Evolutionary conservation across 2,113 vertebrate genomes (phyloP).

Genomic region (Nestor notabilis): DNA sequence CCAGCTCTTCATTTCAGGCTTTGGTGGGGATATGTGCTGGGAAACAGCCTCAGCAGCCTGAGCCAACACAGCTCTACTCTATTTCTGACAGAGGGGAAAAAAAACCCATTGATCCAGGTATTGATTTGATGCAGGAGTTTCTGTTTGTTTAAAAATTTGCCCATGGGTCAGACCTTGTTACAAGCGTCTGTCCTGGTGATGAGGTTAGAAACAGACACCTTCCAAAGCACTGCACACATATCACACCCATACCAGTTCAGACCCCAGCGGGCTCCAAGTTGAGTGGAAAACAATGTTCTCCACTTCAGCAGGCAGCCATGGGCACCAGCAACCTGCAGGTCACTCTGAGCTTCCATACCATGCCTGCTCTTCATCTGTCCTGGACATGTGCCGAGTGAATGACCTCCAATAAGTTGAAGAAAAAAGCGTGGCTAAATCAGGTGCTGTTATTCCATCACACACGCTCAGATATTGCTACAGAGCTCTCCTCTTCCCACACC

Average conservation of each 20-base stretch:
- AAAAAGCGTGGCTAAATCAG: not conserved
- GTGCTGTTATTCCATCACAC: not conserved
- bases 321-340: not conserved
- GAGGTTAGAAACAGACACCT: not conserved
- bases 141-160: slow-evolving; percentile 55
- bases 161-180: slow-evolving; percentile 21
- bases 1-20: not conserved
- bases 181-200: not conserved
- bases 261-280: rapidly evolving
- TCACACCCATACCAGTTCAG: not conserved
- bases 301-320: not conserved
- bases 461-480: not conserved
- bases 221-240: not conserved
- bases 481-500: not conserved
- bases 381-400: not conserved
- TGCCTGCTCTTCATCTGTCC: not conserved
- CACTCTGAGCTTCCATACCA: rapidly evolving
- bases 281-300: not conserved
- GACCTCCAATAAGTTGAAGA: not conserved
- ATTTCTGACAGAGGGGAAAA: not conserved
- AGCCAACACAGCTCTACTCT: not conserved
- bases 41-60: not conserved
- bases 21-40: not conserved
- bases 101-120: not conserved
- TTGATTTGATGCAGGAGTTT: slow-evolving; percentile 22